Evolutionary conservation across 2,113 vertebrate genomes (phyloP).

Genomic region (Phainopepla nitens): DNA sequence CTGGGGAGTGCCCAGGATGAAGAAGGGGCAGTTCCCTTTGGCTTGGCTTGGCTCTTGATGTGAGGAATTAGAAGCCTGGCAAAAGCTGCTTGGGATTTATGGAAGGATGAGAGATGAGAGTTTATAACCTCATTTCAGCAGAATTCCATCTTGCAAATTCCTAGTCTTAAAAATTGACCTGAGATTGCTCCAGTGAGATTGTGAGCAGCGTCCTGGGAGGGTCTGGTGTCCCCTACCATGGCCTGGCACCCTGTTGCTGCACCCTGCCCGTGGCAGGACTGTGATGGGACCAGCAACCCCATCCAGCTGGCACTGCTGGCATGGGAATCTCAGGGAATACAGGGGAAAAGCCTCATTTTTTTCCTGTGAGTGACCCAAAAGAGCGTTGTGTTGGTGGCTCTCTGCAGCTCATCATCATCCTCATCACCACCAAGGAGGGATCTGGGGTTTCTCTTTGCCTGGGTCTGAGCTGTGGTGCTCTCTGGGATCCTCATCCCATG

Average conservation of each 20-base stretch:
- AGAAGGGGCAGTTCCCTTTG: not conserved
- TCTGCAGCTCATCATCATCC: not conserved
- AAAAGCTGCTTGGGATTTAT: not conserved
- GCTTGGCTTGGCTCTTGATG: not conserved
- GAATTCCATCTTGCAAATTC: not conserved
- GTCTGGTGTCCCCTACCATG: not conserved
- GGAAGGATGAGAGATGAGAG: rapidly evolving
- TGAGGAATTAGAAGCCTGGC: not conserved
- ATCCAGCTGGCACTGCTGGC: not conserved
- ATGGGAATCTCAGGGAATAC: not conserved
- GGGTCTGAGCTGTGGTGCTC: too few species aligned
- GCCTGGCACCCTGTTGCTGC: not conserved
- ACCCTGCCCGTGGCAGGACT: not conserved
- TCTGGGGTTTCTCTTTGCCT: not conserved
- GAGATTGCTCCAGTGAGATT: not conserved
- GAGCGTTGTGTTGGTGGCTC: rapidly evolving
- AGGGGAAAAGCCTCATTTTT: not conserved
- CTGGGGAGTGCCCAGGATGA: not conserved
- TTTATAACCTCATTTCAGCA: not conserved
- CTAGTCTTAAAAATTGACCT: not conserved
- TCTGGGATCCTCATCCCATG: not conserved
- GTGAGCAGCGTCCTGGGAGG: not conserved
- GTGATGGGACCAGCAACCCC: not conserved
- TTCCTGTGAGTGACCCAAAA: not conserved
- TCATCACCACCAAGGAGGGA: not conserved